phyloP scores from a whole-genome alignment of 2,888 invertebrate species.

The Formica aserva region DNA sequence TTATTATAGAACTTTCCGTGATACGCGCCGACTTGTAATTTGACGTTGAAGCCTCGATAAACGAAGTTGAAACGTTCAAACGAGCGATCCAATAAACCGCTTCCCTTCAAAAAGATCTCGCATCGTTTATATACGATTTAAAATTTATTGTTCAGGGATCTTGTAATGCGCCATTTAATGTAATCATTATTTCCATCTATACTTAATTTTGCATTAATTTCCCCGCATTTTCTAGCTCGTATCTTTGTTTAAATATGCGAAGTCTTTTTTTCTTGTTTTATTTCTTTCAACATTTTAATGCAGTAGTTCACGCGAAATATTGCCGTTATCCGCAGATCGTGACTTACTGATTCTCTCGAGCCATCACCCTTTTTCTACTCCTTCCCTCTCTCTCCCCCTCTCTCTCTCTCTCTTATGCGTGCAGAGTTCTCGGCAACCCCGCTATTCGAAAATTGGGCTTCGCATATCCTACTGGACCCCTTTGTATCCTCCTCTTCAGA shows the following conservation, averaged over 20 bases:
- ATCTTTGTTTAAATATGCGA: background rate
- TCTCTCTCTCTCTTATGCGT: background rate
- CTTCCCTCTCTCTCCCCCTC: background rate
- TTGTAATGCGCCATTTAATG: background rate
- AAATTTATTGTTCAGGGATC: background rate
- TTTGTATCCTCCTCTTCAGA: slow-evolving; percentile 44
- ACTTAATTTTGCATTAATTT: background rate
- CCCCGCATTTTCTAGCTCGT: background rate
- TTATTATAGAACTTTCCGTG: slow-evolving; percentile 49
- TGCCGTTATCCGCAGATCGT: slow-evolving; percentile 55
- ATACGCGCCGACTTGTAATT: slow-evolving; percentile 44
- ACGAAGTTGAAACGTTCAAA: slow-evolving; percentile 44
- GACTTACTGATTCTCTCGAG: slow-evolving; percentile 71
- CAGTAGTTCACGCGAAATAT: slow-evolving; percentile 4
- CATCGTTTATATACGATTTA: background rate
- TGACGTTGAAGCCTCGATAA: slow-evolving; percentile 47
- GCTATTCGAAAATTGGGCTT: slow-evolving; percentile 80
- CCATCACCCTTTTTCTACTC: slow-evolving; percentile 43
- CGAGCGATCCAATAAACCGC: slow-evolving; percentile 15
- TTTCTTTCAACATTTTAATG: background rate
- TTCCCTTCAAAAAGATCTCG: slow-evolving; percentile 16
- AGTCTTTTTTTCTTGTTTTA: background rate
- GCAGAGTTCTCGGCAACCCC: slow-evolving; percentile 61
- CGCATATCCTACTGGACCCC: slow-evolving; percentile 74
- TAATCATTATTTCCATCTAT: background rate